Percentiles rank a stretch among this genome's conserved stretches.
These are phyloP conservation scores for Trematomus bernacchii DNA, from an alignment of 2,797 vertebrate genomes.

Conservation along the genomic window DNA sequence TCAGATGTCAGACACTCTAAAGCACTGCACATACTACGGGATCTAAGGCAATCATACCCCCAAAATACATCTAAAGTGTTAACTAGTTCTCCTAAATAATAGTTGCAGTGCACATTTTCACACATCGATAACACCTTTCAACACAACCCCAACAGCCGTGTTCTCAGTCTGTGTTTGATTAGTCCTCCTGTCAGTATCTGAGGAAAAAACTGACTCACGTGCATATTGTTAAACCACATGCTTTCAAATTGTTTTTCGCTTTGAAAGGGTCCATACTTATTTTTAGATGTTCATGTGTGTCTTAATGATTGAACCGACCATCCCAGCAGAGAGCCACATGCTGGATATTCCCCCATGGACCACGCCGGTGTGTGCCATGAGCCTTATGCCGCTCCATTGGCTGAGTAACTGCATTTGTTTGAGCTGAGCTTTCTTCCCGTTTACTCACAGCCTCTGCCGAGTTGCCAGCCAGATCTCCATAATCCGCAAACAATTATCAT, in stretches of 20 bases:
- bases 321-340: constrained; percentile 52
- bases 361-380: constrained; percentile 44
- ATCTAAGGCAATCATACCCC: neutral
- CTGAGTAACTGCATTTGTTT: constrained; percentile 81
- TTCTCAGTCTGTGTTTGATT: constrained; percentile 12
- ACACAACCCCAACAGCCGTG: neutral
- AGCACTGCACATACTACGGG: no score
- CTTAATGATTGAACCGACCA: constrained; percentile 58
- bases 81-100: neutral
- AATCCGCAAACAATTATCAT: constrained; percentile 87
- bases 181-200: neutral
- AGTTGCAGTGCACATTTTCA: neutral
- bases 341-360: constrained; percentile 62
- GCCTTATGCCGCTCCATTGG: constrained; percentile 58
- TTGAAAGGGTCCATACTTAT: constrained; percentile 21
- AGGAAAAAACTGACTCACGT: constrained; percentile 2
- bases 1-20: neutral
- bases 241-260: constrained; percentile 23
- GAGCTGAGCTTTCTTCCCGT: constrained; percentile 80
- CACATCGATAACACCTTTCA: neutral
- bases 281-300: constrained; percentile 58
- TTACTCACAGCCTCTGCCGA: constrained; percentile 82
- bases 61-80: neutral
- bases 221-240: constrained; percentile 4
- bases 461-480: constrained; percentile 81